These are phyloP conservation scores for Eptatretus atami DNA, from an alignment of 2,797 vertebrate genomes.

Conservation along the genomic window DNA sequence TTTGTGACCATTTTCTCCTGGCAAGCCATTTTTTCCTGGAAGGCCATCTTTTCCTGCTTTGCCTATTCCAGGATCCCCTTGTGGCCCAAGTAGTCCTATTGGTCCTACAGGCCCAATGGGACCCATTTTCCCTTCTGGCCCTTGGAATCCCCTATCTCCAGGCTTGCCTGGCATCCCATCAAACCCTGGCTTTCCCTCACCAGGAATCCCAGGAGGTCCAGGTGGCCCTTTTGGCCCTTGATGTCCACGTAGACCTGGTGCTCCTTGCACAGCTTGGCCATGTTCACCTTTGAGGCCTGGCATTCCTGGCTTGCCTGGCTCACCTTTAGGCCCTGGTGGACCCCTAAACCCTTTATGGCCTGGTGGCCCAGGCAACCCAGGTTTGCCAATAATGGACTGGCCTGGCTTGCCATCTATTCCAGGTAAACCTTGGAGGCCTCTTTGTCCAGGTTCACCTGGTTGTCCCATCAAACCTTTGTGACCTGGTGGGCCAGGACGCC, in stretches of 20 bases:
- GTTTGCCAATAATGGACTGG: slow-evolving; percentile 65
- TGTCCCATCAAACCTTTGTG: slow-evolving; percentile 40
- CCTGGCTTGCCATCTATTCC: slow-evolving; percentile 67
- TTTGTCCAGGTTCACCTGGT: slow-evolving; percentile 48
- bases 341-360: slow-evolving; percentile 43
- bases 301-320: slow-evolving; percentile 32
- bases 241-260: slow-evolving; percentile 26
- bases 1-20: slow-evolving; percentile 36
- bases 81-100: slow-evolving; percentile 35
- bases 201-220: slow-evolving; percentile 27
- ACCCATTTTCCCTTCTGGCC: slow-evolving; percentile 29
- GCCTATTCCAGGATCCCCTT: slow-evolving; percentile 30
- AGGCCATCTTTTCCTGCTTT: slow-evolving; percentile 35
- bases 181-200: slow-evolving; percentile 37
- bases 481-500: slow-evolving; percentile 46
- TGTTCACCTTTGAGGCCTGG: slow-evolving; percentile 54
- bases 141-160: slow-evolving; percentile 44
- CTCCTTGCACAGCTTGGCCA: slow-evolving; percentile 52
- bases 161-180: slow-evolving; percentile 34
- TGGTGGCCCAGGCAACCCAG: slow-evolving; percentile 39
- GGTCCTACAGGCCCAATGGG: slow-evolving; percentile 25
- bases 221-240: slow-evolving; percentile 26
- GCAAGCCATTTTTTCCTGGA: slow-evolving; percentile 31
- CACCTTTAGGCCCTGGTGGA: slow-evolving; percentile 47
- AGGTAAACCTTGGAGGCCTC: slow-evolving; percentile 46